These are phyloP conservation scores for Semaprochilodus insignis DNA, from an alignment of 2,797 vertebrate genomes.

Conservation along the genomic window DNA sequence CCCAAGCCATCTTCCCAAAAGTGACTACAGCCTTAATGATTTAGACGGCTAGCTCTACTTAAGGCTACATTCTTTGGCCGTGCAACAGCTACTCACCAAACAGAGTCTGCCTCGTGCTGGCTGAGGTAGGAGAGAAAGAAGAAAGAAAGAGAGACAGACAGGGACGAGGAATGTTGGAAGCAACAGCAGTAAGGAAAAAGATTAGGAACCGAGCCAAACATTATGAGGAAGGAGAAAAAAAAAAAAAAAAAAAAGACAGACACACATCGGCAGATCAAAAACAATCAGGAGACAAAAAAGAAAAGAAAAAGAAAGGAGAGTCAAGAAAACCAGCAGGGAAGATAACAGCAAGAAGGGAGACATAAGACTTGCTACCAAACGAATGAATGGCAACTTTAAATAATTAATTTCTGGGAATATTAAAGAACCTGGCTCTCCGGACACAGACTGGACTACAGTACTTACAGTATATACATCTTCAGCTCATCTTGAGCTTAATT, in stretches of 20 bases:
- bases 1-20: constrained; percentile 21
- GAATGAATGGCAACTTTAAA: background rate
- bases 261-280: constrained; percentile 22
- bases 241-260: background rate
- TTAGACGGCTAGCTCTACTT: constrained; percentile 56
- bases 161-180: constrained; percentile 66
- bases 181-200: constrained; percentile 64
- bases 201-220: constrained; percentile 61
- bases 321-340: background rate
- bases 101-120: constrained; percentile 79
- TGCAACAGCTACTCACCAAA: constrained; percentile 84
- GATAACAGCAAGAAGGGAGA: background rate
- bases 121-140: constrained; percentile 80
- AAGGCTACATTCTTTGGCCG: constrained; percentile 64
- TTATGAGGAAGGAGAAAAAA: constrained; percentile 35
- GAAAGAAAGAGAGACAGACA: constrained; percentile 68
- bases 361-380: background rate
- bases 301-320: background rate
- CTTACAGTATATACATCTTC: background rate
- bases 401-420: background rate
- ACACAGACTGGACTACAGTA: background rate
- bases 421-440: too few species aligned
- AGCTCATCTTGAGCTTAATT: background rate
- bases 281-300: constrained; percentile 42
- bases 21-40: constrained; percentile 56